Evolutionary conservation across 2,797 vertebrate genomes (phyloP).

Genomic region (Pagetopsis macropterus): DNA sequence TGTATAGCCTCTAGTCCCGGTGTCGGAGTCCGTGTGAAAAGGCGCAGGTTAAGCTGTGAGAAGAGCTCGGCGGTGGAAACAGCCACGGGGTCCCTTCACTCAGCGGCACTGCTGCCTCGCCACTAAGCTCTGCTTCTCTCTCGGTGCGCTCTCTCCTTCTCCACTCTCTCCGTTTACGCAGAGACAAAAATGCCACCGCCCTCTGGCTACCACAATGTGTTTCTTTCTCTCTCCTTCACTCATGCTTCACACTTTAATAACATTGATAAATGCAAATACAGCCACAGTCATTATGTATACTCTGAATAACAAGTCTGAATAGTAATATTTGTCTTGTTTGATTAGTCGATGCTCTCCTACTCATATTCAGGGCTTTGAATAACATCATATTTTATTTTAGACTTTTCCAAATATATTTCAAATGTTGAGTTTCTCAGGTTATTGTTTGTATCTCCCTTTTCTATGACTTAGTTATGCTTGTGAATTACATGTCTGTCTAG

Average conservation of each 20-base stretch:
- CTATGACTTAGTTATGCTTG: neutral
- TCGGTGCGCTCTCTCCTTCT: conserved; percentile 54
- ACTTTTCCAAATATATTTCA: neutral
- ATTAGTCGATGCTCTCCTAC: neutral
- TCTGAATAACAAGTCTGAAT: neutral
- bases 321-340: neutral
- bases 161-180: conserved; percentile 71
- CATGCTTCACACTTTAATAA: conserved; percentile 5
- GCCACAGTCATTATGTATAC: no score
- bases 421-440: neutral
- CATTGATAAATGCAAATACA: neutral
- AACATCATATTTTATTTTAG: neutral
- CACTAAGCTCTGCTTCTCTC: conserved; percentile 53
- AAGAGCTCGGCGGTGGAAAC: conserved; percentile 47
- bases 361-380: conserved; percentile 1
- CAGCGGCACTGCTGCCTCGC: conserved; percentile 59
- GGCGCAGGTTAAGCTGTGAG: conserved; percentile 47
- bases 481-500: no score
- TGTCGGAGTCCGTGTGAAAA: conserved; percentile 44
- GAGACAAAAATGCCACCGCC: conserved; percentile 81
- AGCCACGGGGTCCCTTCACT: conserved; percentile 56
- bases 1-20: conserved; percentile 47
- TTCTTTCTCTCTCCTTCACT: conserved; percentile 25
- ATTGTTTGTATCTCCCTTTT: neutral
- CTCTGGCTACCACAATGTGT: conserved; percentile 69